Conservation (phyloP, 2,888 invertebrate genomes). For the Drosophila putrida region DNA sequence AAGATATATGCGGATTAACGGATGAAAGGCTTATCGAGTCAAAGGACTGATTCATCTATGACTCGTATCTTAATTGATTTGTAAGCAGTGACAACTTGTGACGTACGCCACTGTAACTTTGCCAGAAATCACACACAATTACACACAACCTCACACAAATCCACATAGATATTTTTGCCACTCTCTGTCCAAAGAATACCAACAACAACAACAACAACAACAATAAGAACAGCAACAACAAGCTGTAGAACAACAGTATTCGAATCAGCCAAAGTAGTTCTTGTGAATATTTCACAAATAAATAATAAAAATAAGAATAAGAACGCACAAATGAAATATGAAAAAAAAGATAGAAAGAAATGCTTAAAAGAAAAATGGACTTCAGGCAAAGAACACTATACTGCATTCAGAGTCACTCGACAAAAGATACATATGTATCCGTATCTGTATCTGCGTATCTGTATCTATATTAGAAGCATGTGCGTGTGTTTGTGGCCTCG, state of each 20-base stretch:
- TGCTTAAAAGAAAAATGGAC: conserved; percentile 71
- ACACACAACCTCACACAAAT: background rate
- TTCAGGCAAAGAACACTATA: conserved; percentile 18
- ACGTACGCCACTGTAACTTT: conserved; percentile 50
- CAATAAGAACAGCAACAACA: conserved; percentile 37
- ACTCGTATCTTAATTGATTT: conserved; percentile 4
- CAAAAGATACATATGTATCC: conserved; percentile 39
- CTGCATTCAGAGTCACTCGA: conserved; percentile 54
- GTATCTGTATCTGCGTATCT: conserved; percentile 29
- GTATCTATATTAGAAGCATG: conserved; percentile 13
- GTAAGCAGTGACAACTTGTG: conserved; percentile 21
- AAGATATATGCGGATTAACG: background rate
- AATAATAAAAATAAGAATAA: conserved; percentile 30
- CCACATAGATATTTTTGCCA: conserved; percentile 55
- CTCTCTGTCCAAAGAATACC: conserved; percentile 57
- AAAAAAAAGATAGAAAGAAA: conserved; percentile 56
- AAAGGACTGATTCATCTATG: conserved; percentile 12
- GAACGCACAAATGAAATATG: conserved; percentile 64
- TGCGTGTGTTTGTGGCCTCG: conserved; percentile 47
- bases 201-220: conserved; percentile 35
- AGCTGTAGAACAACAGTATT: conserved; percentile 20
- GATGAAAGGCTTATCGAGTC: conserved; percentile 11
- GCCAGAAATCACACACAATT: conserved; percentile 25
- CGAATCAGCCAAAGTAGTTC: conserved; percentile 57
- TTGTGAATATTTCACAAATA: conserved; percentile 54